Conservation (phyloP, 1,140 invertebrate genomes). For the Pinna nobilis region DNA sequence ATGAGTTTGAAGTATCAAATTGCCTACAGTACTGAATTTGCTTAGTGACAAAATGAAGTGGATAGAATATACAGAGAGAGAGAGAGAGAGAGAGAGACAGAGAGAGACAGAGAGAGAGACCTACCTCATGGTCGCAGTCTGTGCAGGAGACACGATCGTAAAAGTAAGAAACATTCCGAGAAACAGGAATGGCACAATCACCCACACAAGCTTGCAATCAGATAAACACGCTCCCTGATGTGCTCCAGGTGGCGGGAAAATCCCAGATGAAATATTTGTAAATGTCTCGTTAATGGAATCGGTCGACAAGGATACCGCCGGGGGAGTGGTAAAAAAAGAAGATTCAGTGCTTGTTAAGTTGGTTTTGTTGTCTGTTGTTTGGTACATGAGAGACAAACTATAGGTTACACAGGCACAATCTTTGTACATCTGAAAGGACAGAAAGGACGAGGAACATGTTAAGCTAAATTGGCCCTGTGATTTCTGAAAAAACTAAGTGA, state of each 20-base stretch:
- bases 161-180: slow-evolving; percentile 55
- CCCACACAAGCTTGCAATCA: slow-evolving; percentile 47
- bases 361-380: neutral
- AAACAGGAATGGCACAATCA: slow-evolving; percentile 50
- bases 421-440: slow-evolving; percentile 41
- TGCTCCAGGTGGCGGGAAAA: slow-evolving; percentile 27
- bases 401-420: slow-evolving; percentile 40
- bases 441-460: too few species aligned
- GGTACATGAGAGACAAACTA: slow-evolving; percentile 4
- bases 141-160: slow-evolving; percentile 49
- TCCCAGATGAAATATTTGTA: too few species aligned
- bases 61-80: too few species aligned
- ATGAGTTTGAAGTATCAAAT: too few species aligned
- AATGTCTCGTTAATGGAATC: neutral
- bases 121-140: slow-evolving; percentile 54
- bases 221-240: slow-evolving; percentile 49
- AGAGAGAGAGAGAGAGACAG: too few species aligned
- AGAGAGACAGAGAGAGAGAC: slow-evolving; percentile 9
- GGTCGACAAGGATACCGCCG: neutral
- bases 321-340: neutral
- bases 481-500: too few species aligned
- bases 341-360: neutral
- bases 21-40: too few species aligned
- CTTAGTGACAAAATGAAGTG: too few species aligned
- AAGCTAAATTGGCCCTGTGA: too few species aligned